Evolutionary conservation across 2,888 invertebrate species (phyloP).

Genomic region (Lobophora halterata): DNA sequence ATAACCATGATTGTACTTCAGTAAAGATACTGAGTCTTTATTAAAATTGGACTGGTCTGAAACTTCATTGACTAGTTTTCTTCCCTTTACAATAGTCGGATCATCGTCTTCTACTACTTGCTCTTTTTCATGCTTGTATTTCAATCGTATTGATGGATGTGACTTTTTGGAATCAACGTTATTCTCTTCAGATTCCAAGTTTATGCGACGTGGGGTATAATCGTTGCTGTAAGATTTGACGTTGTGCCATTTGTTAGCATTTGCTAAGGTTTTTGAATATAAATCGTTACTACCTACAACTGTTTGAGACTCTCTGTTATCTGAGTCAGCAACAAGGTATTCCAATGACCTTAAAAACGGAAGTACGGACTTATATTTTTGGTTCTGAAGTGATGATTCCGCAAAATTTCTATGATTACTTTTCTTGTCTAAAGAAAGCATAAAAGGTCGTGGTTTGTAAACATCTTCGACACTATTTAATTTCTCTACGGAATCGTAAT

Average conservation of each 20-base stretch:
- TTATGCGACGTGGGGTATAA: conserved; percentile 54
- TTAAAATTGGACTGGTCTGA: conserved; percentile 51
- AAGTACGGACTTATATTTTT: conserved; percentile 47
- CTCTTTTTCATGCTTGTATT: conserved; percentile 48
- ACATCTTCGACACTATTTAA: conserved; percentile 28
- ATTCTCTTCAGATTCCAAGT: conserved; percentile 39
- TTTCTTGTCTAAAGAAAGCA: conserved; percentile 22
- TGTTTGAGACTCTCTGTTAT: conserved; percentile 30
- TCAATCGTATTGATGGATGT: conserved; percentile 49
- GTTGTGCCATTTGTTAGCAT: conserved; percentile 66
- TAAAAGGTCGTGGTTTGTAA: conserved; percentile 34
- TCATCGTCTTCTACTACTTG: conserved; percentile 42
- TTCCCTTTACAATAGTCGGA: conserved; percentile 42
- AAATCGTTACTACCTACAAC: conserved; percentile 37
- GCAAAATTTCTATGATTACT: conserved; percentile 28
- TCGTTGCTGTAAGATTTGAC: conserved; percentile 62
- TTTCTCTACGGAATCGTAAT: conserved; percentile 33
- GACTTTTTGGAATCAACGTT: conserved; percentile 35
- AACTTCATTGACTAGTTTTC: conserved; percentile 51
- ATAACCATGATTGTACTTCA: conserved; percentile 63
- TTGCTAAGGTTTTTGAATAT: conserved; percentile 52
- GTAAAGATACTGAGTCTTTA: conserved; percentile 48
- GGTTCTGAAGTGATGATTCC: conserved; percentile 36
- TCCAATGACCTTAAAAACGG: conserved; percentile 63
- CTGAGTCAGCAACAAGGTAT: conserved; percentile 44